These are phyloP conservation scores for Girardinichthys multiradiatus DNA, from an alignment of 2,113 vertebrate species.

Conservation along the genomic window DNA sequence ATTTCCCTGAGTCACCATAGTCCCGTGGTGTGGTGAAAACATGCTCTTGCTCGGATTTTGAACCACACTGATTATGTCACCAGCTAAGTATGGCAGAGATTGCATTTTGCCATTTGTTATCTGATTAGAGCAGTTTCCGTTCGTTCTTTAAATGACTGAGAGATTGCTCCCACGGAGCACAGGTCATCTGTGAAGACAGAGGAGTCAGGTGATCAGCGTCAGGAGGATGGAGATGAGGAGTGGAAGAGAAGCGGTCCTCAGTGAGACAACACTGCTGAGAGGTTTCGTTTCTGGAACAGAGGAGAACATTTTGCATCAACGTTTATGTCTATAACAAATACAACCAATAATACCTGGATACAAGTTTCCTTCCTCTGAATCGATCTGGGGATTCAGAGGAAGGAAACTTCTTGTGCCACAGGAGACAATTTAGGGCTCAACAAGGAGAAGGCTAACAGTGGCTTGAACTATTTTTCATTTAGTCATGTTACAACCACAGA, in stretches of 20 bases:
- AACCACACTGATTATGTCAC: slow-evolving; percentile 17
- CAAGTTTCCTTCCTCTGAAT: not conserved
- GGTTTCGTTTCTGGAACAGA: slow-evolving; percentile 57
- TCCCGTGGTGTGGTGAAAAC: slow-evolving; percentile 16
- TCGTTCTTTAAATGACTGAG: slow-evolving; percentile 15
- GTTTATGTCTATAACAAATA: not conserved
- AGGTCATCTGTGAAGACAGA: slow-evolving; percentile 16
- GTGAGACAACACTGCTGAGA: slow-evolving; percentile 20
- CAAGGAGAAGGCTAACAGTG: not conserved
- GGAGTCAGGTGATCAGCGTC: slow-evolving; percentile 55
- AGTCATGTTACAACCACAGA: not conserved
- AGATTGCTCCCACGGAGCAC: not conserved
- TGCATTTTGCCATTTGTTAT: slow-evolving; percentile 20
- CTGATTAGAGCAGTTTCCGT: slow-evolving; percentile 22
- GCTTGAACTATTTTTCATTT: not conserved
- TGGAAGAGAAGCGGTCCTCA: slow-evolving; percentile 19
- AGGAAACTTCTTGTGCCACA: too few species aligned
- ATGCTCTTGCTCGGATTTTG: slow-evolving; percentile 34
- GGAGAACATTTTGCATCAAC: slow-evolving; percentile 1
- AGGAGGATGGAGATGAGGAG: slow-evolving; percentile 52
- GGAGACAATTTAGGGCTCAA: not conserved
- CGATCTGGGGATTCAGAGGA: not conserved
- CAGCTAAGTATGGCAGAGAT: slow-evolving; percentile 28
- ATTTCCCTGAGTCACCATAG: slow-evolving; percentile 61
- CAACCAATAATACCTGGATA: not conserved